These are phyloP conservation scores for Chalcosyrphus nemorum DNA, from an alignment of 2,888 invertebrate genomes.

Conservation along the genomic window DNA sequence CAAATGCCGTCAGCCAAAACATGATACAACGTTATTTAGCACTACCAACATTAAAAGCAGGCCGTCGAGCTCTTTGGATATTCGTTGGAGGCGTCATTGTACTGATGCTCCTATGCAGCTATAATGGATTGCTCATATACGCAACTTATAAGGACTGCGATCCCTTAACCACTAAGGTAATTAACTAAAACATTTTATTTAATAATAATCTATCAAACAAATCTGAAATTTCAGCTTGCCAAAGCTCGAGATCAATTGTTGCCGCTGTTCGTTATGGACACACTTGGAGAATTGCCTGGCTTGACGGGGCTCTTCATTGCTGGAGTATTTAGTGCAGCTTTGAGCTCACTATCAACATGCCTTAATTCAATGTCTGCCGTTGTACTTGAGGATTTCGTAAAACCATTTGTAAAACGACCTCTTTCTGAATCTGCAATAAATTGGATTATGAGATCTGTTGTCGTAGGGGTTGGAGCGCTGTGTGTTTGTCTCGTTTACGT, in stretches of 20 bases:
- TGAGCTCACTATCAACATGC: constrained; percentile 91
- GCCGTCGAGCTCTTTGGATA: constrained; percentile 83
- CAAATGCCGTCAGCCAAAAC: constrained; percentile 91
- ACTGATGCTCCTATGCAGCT: constrained; percentile 84
- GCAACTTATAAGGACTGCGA: constrained; percentile 86
- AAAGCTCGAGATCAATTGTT: constrained; percentile 90
- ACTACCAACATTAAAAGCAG: constrained; percentile 87
- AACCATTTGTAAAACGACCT: constrained; percentile 84
- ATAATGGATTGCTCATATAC: constrained; percentile 85
- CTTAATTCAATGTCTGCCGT: constrained; percentile 91
- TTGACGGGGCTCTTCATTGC: constrained; percentile 94
- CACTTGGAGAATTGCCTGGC: constrained; percentile 89
- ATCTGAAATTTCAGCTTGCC: constrained; percentile 83
- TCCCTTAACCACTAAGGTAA: constrained; percentile 85
- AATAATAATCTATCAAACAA: not conserved
- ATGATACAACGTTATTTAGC: constrained; percentile 94
- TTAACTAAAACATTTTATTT: not conserved
- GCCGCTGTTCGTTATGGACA: constrained; percentile 93
- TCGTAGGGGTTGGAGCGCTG: constrained; percentile 86
- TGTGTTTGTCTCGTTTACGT: constrained; percentile 87
- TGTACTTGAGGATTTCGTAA: constrained; percentile 88
- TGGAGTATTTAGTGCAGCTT: constrained; percentile 94
- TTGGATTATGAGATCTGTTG: constrained; percentile 88
- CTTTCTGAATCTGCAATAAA: constrained; percentile 83
- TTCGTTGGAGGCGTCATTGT: constrained; percentile 83